Evolutionary conservation across 2,888 invertebrate species (phyloP), one percentile per base, ranked within the genome.

Genomic region (Eudasyphora cyanicolor): DNA sequence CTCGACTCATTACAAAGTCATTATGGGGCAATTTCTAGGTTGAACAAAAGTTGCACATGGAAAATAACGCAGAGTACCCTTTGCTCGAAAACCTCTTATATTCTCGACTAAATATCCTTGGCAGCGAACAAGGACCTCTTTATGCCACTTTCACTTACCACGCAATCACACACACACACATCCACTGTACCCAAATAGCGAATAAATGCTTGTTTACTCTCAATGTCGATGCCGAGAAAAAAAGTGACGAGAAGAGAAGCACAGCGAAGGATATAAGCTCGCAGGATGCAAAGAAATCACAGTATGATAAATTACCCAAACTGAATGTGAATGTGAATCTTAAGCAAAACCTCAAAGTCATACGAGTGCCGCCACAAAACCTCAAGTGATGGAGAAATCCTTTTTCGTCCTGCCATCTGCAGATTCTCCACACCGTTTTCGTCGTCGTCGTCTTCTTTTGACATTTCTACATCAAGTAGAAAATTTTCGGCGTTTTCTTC

Each of bases 1-100:
- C 51, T 74, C 73, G 24, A 75, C 75, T 80, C 74, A 74, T 80
- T 83, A 80, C 77, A 83, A 80, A 83, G 70, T 83, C 83, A 83
- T 83, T 83, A 83, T 70, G 74, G 69, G 42, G 51, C 42, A 79
- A 75, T 62, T 76, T 77, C 77, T 67, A 3, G 67, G 42, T 67
- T 67, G 67, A 42, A 21, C 24, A 24, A 67, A 67, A 42, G 67
- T 38, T 57, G 24, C 27, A 24, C 14, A 21, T 42, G 24, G 6
- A 35, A 21, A 67, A 67, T 24, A 35, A 21, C 21, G 45, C n/a
- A 8, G 38, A 38, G 12, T 38, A 10, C 38, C 12, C 38, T 38
- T 38, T 12, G 4, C 12, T n/a, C n/a, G n/a, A n/a, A n/a, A n/a
- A n/a, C n/a, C n/a, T n/a, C 10, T 38, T 38, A 14, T 8, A 32